Percentiles rank a stretch among this genome's conserved stretches.
These are phyloP conservation scores for Ptychoptera contaminata DNA, from an alignment of 2,888 invertebrate genomes.

Conservation along the genomic window DNA sequence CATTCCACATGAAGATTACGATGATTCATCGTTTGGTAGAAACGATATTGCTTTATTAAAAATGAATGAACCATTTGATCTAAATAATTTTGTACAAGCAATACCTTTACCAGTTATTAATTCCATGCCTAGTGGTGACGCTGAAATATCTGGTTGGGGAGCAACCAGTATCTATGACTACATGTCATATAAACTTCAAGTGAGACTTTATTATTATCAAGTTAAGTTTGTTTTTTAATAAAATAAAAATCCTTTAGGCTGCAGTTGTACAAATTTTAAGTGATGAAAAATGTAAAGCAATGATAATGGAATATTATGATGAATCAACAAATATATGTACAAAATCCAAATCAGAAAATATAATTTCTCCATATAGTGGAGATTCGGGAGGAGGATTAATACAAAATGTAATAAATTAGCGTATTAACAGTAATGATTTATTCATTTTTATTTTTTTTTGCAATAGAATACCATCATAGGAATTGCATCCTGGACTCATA, in stretches of 20 bases:
- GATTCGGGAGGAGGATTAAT: slow-evolving; percentile 1
- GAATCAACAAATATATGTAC: slow-evolving; percentile 1
- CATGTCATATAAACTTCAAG: no score
- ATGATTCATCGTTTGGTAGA: not conserved
- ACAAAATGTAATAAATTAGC: not conserved
- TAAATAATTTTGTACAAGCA: not conserved
- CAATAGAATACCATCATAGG: not conserved
- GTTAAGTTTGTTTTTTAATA: not conserved
- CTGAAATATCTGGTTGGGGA: slow-evolving; percentile 1
- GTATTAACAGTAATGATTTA: not conserved
- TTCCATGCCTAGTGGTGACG: not conserved
- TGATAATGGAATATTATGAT: not conserved
- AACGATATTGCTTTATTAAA: not conserved
- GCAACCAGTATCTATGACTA: not conserved
- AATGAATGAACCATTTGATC: not conserved
- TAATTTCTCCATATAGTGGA: not conserved
- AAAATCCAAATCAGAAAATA: not conserved
- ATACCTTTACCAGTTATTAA: not conserved
- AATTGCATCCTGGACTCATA: slow-evolving; percentile 1
- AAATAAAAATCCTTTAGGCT: not conserved
- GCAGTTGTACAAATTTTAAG: not conserved
- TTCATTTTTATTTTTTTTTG: no score
- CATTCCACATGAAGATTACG: not conserved
- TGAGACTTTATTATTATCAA: no score
- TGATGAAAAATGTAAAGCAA: not conserved